Evolutionary conservation across 2,888 invertebrate species (phyloP).

Genomic region (Callinectes sapidus): DNA sequence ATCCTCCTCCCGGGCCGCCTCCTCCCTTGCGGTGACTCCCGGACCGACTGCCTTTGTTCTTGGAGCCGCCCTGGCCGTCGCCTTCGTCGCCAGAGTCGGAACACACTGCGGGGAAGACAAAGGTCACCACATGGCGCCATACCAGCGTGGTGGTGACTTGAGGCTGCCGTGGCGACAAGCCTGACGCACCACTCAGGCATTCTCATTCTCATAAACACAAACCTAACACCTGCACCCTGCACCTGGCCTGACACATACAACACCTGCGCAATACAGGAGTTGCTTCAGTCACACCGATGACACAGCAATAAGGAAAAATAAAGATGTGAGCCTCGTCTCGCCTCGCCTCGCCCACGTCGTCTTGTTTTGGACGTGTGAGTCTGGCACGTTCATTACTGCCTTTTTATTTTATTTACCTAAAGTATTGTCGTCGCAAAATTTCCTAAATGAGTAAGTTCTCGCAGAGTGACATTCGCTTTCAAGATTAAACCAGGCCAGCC

Average conservation of each 20-base stretch:
- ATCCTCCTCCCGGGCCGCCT: conserved; percentile 39
- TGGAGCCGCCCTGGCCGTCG: conserved; percentile 57
- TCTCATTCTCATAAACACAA: background rate
- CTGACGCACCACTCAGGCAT: background rate
- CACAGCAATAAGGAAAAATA: background rate
- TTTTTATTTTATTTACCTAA: background rate
- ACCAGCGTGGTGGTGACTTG: background rate
- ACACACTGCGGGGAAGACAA: conserved; percentile 62
- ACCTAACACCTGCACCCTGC: background rate
- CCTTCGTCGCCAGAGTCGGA: conserved; percentile 68
- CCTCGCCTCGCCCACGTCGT: background rate
- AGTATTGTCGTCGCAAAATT: background rate
- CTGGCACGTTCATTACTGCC: background rate
- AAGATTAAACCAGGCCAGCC: background rate
- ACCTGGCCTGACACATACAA: background rate
- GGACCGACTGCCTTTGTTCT: conserved; percentile 29
- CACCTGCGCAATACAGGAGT: background rate
- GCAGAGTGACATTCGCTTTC: background rate
- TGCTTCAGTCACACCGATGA: background rate
- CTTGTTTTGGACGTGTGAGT: background rate
- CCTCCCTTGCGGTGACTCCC: conserved; percentile 48
- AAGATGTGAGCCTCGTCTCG: background rate
- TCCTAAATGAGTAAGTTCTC: background rate
- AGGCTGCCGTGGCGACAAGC: background rate
- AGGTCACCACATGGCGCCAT: background rate